These are phyloP conservation scores for Puffinus mauretanicus DNA, from an alignment of 2,113 vertebrate genomes.

Conservation along the genomic window DNA sequence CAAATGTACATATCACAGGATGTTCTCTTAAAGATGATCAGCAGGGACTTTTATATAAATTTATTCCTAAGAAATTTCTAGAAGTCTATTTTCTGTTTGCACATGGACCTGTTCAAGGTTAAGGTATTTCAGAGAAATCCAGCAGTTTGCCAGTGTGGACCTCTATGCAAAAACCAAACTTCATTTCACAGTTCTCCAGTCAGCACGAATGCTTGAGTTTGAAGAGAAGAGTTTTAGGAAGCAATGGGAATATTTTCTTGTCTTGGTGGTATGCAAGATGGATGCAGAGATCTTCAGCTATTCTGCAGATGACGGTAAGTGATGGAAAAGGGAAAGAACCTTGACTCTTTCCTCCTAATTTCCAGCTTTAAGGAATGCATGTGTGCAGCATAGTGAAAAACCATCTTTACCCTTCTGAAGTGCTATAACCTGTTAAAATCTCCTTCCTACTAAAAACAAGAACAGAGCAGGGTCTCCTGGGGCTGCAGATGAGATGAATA, in stretches of 20 bases:
- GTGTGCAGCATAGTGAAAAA: accelerated
- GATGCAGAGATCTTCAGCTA: not conserved
- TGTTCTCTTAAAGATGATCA: not conserved
- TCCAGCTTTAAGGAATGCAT: not conserved
- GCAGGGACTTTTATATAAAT: not conserved
- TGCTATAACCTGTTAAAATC: not conserved
- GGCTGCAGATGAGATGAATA: not conserved
- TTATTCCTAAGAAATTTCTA: not conserved
- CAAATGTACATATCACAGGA: not conserved
- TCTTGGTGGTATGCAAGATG: not conserved
- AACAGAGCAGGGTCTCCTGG: not conserved
- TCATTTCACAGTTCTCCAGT: not conserved
- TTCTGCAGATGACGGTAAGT: not conserved
- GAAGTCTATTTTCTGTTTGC: not conserved
- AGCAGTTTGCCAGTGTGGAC: not conserved
- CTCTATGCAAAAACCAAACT: not conserved
- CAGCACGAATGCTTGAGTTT: not conserved
- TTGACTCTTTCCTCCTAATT: not conserved
- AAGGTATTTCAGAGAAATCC: not conserved
- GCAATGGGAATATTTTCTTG: not conserved
- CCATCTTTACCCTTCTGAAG: not conserved
- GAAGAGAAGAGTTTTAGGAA: not conserved
- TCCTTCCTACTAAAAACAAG: not conserved
- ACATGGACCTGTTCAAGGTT: not conserved
- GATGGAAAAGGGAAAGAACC: not conserved